phyloP scores from a whole-genome alignment of 2,797 vertebrate genomes.

The Danionella dracula region DNA sequence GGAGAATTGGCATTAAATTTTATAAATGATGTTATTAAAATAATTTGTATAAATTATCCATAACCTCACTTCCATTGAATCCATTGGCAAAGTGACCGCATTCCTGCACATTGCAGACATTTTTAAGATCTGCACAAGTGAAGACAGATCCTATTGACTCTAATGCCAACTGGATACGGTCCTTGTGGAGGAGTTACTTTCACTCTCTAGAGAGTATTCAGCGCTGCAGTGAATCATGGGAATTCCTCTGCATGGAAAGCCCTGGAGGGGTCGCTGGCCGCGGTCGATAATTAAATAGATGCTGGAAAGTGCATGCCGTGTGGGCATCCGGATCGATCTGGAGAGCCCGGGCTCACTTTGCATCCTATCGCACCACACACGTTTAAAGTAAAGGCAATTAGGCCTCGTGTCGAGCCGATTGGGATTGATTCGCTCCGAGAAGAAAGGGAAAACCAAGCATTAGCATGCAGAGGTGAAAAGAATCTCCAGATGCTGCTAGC shows the following conservation, averaged over 20 bases:
- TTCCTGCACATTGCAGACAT: too few relatives aligned
- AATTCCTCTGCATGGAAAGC: slow-evolving; percentile 36
- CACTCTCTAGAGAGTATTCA: background rate
- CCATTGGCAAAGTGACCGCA: too few relatives aligned
- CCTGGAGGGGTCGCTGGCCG: slow-evolving; percentile 52
- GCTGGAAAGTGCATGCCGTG: slow-evolving; percentile 64
- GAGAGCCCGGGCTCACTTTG: background rate
- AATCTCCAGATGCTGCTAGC: background rate
- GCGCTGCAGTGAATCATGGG: background rate
- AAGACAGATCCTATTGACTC: too few relatives aligned
- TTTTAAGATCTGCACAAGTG: too few relatives aligned
- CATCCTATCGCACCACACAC: background rate
- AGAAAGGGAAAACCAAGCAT: slow-evolving; percentile 3
- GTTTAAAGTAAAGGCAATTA: slow-evolving; percentile 33
- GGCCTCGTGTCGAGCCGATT: background rate
- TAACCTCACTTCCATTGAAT: too few relatives aligned
- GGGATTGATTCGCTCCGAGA: slow-evolving; percentile 10
- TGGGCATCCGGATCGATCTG: slow-evolving; percentile 56
- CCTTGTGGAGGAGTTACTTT: background rate
- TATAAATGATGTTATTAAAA: too few relatives aligned
- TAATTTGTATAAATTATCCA: too few relatives aligned
- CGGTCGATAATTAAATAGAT: slow-evolving; percentile 72
- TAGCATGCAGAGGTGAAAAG: slow-evolving; percentile 4
- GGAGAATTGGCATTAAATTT: too few relatives aligned
- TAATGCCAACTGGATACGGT: background rate